Evolutionary conservation across 1,140 invertebrate genomes (phyloP), one percentile per base, ranked within the genome.

Genomic region (Scaptomyza montana): DNA sequence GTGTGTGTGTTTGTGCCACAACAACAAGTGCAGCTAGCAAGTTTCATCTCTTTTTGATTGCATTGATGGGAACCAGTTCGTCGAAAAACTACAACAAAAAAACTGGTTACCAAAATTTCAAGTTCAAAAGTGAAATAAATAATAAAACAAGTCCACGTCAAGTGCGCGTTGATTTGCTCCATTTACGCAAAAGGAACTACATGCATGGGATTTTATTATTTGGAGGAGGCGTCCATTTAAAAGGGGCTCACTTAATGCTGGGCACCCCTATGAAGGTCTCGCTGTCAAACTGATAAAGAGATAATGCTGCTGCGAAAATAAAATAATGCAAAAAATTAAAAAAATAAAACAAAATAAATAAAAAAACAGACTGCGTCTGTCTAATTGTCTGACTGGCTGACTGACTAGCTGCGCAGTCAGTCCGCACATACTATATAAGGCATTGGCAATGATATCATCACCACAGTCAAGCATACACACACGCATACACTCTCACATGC

Each of bases 261-360:
- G 41, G 43, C 62, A 46, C 59, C 77, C 64, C 65, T 64, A 65
- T 78, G 78, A 74, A 86, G 78, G 82, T 87, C 82, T 78, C 33
- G 51, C 82, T 82, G 78, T 81, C 78, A 78, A 36, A 86, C 75
- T 89, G 82, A 87, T 86, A 86, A 86, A 78, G 67, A 82, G 82
- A 78, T 86, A 87, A 86, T 86, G 64, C 60, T 57, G 56, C 80
- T 51, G 54, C 61, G 51, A 77, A 69, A 68, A 45, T 51, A 47
- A 80, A 33, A 57, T 41, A 57, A 50, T 64, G 78, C 53, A 64
- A 53, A 77, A 47, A 72, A n/a, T n/a, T n/a, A n/a, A n/a, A n/a
- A n/a, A n/a, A n/a, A n/a, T n/a, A n/a, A n/a, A n/a, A n/a, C n/a
- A n/a, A n/a, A n/a, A 36, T 25, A 46, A 43, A 5, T 4, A 50